Evolutionary conservation across 2,797 vertebrate species (phyloP).

Genomic region (Cyprinella venusta): DNA sequence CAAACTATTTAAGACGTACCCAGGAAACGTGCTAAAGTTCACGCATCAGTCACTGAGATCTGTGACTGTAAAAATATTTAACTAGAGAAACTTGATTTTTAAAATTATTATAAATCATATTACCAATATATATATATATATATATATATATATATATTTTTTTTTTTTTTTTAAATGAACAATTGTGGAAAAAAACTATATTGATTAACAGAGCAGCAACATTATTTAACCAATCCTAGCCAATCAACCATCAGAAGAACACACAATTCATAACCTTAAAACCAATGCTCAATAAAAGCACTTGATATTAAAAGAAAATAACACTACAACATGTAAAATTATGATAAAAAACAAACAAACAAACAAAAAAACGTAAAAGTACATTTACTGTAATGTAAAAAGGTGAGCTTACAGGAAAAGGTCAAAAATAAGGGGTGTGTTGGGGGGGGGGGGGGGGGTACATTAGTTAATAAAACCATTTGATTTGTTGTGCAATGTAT

Average conservation of each 20-base stretch:
- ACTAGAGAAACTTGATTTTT: not conserved
- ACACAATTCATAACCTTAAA: not conserved
- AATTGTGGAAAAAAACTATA: not conserved
- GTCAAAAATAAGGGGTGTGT: no score
- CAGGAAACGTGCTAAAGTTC: not conserved
- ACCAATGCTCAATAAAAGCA: not conserved
- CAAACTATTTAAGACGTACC: not conserved
- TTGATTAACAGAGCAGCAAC: not conserved
- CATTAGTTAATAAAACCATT: not conserved
- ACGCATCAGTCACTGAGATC: not conserved
- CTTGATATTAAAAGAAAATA: not conserved
- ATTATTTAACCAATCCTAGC: not conserved
- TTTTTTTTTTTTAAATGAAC: no score
- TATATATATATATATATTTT: no score
- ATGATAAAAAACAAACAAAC: not conserved
- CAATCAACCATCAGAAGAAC: not conserved
- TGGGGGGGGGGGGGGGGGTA: no score
- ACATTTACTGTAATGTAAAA: not conserved
- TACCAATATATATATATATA: not conserved
- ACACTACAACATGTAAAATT: not conserved
- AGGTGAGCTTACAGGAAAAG: no score
- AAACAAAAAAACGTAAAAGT: not conserved
- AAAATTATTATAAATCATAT: not conserved
- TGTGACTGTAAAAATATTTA: not conserved
- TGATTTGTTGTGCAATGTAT: constrained; percentile 1